Base-by-base conservation (phyloP, 2,113 vertebrate species). In the Dipodomys stephensi region DNA sequence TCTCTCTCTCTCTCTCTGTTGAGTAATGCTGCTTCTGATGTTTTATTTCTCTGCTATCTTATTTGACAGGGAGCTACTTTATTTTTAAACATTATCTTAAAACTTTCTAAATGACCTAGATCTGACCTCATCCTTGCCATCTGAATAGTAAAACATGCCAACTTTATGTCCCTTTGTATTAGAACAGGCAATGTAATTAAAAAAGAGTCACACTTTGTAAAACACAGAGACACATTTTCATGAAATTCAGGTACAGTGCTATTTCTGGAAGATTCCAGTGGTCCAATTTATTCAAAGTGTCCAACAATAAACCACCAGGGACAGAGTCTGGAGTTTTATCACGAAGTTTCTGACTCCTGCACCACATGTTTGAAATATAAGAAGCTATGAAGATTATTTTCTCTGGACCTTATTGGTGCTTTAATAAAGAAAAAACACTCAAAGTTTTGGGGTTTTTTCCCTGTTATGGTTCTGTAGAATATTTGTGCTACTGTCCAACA, bases 201-300 rank as follows among this genome's bases (percentile, higher is more conserved):
- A 97, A 92, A 91, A 78, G 85, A 96, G 44, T 90, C 91, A 92
- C 67, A 90, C 85, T 85, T 92, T 86, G 88, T 92, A 85, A 96
- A 93, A 39, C 84, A 74, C 4, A 81, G 87, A 88, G 79, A 95
- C 91, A 94, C 16, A 8, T 90, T 95, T 85, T 92, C 87, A 93
- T 96, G 76, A 94, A 87, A 94, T 92, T 23, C 28, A 88, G 35
- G 39, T 57, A 69, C 19, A 44, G 13, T 83, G 60, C 27, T 94
- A 95, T 92, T 86, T 97, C 53, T 87, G 85, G 49, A 87, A 95
- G 44, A 85, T 87, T 91, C n/a, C 32, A 85, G 62, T 10, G 28
- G 30, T 96, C 74, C 88, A 94, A 83, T 95, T 73, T 79, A 95
- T 94, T 93, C 82, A 95, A 83, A 72, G 92, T 92, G 76, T 81